Evolutionary conservation across 2,888 invertebrate species (phyloP).

Genomic region (Pollenia labialis): DNA sequence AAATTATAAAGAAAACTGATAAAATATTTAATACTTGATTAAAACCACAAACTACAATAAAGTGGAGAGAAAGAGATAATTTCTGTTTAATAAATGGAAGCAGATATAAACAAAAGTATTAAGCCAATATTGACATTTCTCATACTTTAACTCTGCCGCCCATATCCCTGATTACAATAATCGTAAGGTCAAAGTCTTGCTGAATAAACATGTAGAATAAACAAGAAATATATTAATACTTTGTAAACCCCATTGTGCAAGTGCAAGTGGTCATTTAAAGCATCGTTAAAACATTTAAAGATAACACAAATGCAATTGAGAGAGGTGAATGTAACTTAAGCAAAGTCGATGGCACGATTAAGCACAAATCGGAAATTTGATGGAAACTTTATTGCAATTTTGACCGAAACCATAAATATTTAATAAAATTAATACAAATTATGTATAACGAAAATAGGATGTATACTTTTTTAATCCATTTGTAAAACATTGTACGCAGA

Average conservation of each 20-base stretch:
- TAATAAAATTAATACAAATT: no score
- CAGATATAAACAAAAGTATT: slow-evolving; percentile 13
- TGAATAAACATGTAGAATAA: background rate
- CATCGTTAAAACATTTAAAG: background rate
- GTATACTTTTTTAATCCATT: no score
- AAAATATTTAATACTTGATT: background rate
- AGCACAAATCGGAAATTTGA: background rate
- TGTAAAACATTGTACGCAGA: no score
- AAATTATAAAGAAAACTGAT: background rate
- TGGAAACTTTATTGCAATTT: no score
- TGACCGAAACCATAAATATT: no score
- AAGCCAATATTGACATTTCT: slow-evolving; percentile 30
- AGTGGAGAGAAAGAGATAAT: background rate
- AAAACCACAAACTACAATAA: background rate
- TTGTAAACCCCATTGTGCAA: slow-evolving; percentile 48
- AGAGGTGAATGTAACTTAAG: slow-evolving; percentile 27
- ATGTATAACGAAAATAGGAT: no score
- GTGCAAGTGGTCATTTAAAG: background rate
- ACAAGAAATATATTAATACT: slow-evolving; percentile 13
- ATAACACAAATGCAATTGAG: slow-evolving; percentile 36
- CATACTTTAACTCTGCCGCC: background rate
- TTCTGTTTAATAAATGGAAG: background rate
- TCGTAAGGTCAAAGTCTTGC: background rate
- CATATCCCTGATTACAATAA: background rate
- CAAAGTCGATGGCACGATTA: background rate